Base-by-base conservation (phyloP, 2,113 vertebrate species). In the Nyctereutes procyonoides region DNA sequence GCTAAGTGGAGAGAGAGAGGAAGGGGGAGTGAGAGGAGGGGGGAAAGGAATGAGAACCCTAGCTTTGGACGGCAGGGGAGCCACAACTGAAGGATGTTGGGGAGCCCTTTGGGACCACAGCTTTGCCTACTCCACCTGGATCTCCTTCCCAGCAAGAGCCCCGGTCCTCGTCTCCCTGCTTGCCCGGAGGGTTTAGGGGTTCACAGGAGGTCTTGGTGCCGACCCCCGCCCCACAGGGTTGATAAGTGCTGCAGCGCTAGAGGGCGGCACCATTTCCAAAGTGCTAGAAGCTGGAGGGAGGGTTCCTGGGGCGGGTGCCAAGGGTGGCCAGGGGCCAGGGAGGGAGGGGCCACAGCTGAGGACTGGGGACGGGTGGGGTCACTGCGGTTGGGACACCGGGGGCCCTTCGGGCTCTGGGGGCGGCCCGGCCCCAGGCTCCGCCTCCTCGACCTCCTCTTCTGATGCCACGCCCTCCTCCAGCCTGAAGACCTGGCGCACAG, bases 381-480 rank as follows among this genome's bases (percentile, higher is more conserved):
- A 98, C 92, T 98, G 98, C 5, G 98, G 80, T 63, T 94, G 92
- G 3, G 93, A 81, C 0, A 84, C 96, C 0, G 88, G 79, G 19
- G 97, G 63, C 17, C 93, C 91, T 0, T 97, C 96, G 0, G 94
- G n/a, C 20, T 96, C 97, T 0, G 12, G 71, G 53, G 82, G 84
- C 1, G 53, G 91, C 22, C 90, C 86, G 15, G 96, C 2, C 11
- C 84, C 97, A 0, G 96, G 94, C 60, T 97, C 96, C 0, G 93
- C 97, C 28, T 90, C 98, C 22, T 98, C 92, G 0, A 67, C 86
- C 35, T 98, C 98, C 32, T 97, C 97, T 11, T 98, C 98, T 0
- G 98, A 98, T 1, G 95, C 98, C 24, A 98, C 98, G 7, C 98
- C 98, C 16, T 98, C 98, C 80, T 98, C 98, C 74, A 98, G 97